phyloP scores from a whole-genome alignment of 2,113 vertebrate species.

The Lathamus discolor region DNA sequence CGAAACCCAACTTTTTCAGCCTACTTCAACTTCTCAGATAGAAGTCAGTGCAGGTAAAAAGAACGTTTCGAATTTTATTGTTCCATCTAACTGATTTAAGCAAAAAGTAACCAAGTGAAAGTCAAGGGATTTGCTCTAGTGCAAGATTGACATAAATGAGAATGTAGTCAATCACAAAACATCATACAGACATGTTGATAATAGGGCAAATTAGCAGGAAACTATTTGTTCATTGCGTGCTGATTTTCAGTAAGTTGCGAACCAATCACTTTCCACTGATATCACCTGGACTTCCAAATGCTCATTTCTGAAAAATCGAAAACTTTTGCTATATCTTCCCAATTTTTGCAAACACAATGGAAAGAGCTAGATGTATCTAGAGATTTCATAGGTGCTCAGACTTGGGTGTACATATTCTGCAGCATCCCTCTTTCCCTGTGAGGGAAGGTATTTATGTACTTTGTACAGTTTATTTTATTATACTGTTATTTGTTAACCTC shows the following conservation, averaged over 20 bases:
- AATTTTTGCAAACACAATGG: not conserved
- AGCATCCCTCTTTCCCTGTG: not conserved
- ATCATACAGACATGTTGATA: rapidly evolving
- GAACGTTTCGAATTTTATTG: not conserved
- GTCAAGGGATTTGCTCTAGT: not conserved
- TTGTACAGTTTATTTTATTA: not conserved
- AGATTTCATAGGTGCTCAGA: not conserved
- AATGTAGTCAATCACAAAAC: not conserved
- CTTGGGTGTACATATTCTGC: not conserved
- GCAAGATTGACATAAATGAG: not conserved
- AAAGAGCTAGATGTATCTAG: not conserved
- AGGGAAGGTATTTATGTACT: not conserved
- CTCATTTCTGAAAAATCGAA: not conserved
- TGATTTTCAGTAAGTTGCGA: not conserved
- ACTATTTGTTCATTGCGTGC: not conserved
- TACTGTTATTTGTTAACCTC: not conserved
- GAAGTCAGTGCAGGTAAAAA: not conserved
- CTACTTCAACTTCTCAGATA: not conserved
- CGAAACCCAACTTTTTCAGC: not conserved
- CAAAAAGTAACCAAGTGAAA: not conserved
- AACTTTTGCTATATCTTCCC: not conserved
- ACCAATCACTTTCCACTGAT: not conserved
- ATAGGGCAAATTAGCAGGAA: not conserved
- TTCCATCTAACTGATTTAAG: not conserved
- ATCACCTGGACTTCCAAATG: not conserved